These are phyloP conservation scores for Schizothorax lantsangensis DNA, from an alignment of 2,797 vertebrate genomes.

Conservation along the genomic window DNA sequence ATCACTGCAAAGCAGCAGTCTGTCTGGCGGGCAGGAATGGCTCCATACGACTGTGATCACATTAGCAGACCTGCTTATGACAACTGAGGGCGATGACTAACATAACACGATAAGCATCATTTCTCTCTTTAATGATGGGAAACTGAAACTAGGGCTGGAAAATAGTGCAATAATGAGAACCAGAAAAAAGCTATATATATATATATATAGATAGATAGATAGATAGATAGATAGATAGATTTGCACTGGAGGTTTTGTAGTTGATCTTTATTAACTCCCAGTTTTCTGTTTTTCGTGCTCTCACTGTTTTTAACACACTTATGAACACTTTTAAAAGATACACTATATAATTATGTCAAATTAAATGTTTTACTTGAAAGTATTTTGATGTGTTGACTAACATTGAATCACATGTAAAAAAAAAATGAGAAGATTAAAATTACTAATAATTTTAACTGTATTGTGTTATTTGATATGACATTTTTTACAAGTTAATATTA, in stretches of 20 bases:
- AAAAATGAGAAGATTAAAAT: too few species aligned
- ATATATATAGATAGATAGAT: too few species aligned
- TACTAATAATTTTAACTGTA: too few species aligned
- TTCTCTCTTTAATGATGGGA: constrained; percentile 30
- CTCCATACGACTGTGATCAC: constrained; percentile 43
- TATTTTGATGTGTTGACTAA: too few species aligned
- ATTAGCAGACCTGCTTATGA: constrained; percentile 45
- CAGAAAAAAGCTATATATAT: background rate
- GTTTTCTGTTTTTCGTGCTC: background rate
- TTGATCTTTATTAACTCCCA: background rate
- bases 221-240: too few species aligned
- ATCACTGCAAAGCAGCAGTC: constrained; percentile 51
- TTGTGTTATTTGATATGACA: too few species aligned
- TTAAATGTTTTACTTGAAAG: too few species aligned
- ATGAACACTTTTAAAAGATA: too few species aligned
- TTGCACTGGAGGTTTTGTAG: background rate
- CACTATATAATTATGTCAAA: too few species aligned
- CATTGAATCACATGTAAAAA: too few species aligned
- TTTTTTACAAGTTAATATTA: too few species aligned
- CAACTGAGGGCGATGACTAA: constrained; percentile 35
- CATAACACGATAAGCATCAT: constrained; percentile 12
- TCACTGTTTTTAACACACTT: too few species aligned
- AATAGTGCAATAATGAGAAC: background rate
- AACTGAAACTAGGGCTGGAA: constrained; percentile 23
- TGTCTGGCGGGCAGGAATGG: constrained; percentile 36